These are phyloP conservation scores for Actenoides hombroni DNA, from an alignment of 2,113 vertebrate species.

Conservation along the genomic window DNA sequence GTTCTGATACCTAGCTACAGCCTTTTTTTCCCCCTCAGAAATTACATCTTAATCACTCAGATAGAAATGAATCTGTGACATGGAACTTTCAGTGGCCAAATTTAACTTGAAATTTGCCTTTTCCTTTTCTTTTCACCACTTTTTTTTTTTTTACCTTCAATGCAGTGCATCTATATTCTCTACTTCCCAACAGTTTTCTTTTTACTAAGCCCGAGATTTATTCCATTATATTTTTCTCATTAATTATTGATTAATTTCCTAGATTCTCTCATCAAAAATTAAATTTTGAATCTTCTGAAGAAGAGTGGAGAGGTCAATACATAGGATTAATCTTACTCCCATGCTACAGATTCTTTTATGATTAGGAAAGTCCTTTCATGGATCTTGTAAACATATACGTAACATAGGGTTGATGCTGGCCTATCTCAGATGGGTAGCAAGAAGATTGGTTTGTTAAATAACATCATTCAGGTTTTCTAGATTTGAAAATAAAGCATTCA, in stretches of 20 bases:
- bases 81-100: not conserved
- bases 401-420: not conserved
- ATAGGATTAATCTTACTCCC: not conserved
- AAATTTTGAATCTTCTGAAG: not conserved
- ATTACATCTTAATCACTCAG: not conserved
- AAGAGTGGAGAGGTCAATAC: not conserved
- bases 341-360: not conserved
- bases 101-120: not conserved
- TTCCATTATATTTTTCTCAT: not conserved
- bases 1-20: not conserved
- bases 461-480: not conserved
- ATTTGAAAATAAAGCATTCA: not conserved
- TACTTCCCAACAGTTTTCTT: not conserved
- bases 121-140: fast-evolving
- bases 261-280: not conserved
- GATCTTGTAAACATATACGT: not conserved
- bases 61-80: not conserved
- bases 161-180: not conserved
- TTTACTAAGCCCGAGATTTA: not conserved
- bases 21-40: not conserved
- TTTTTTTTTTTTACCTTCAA: fast-evolving
- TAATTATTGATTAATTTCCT: not conserved
- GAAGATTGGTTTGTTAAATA: not conserved
- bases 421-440: not conserved
- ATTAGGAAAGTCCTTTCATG: not conserved